Base-by-base conservation (phyloP, 2,797 vertebrate genomes). In the Neosilurus mollespiculum region DNA sequence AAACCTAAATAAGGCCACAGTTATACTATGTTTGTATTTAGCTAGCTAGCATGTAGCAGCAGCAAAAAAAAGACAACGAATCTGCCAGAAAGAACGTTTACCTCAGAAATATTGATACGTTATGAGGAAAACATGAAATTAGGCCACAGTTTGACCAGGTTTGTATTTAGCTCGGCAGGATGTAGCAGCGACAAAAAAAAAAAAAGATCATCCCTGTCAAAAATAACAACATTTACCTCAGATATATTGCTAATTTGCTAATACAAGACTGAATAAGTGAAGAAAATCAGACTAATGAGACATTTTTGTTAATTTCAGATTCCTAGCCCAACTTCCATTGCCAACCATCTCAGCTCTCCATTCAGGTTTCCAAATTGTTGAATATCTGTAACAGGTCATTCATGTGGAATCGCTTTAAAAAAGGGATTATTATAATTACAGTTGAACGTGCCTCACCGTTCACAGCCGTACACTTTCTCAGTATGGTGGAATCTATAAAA, bases 151-250 rank as follows among this genome's bases (percentile, higher is more conserved):
- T n/a, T n/a, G n/a, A n/a, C n/a, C n/a, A n/a, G n/a, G n/a, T n/a
- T n/a, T n/a, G n/a, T n/a, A n/a, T n/a, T n/a, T n/a, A n/a, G n/a
- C n/a, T n/a, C n/a, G n/a, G n/a, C n/a, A n/a, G n/a, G n/a, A 16
- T 24, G 49, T 24, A 53, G 53, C 15, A 75, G 1, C 20, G 8
- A 58, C 3, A 59, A 76, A 58, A 53, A 1, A 8, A 43, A 43
- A 43, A 43, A 43, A n/a, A n/a, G n/a, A n/a, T n/a, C n/a, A n/a
- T n/a, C n/a, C n/a, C n/a, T n/a, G 20, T 58, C n/a, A 75, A 26
- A 58, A 58, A 75, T 75, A 20, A 5, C 53, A 75, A 20, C 26
- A 34, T 75, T 58, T 75, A 75, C 72, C 53, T 75, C 18, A 20
- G 72, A 75, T 58, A 2, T 34, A 22, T 58, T 75, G 9, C 20